phyloP scores from a whole-genome alignment of 2,113 vertebrate species.

The Pseudorasbora parva region DNA sequence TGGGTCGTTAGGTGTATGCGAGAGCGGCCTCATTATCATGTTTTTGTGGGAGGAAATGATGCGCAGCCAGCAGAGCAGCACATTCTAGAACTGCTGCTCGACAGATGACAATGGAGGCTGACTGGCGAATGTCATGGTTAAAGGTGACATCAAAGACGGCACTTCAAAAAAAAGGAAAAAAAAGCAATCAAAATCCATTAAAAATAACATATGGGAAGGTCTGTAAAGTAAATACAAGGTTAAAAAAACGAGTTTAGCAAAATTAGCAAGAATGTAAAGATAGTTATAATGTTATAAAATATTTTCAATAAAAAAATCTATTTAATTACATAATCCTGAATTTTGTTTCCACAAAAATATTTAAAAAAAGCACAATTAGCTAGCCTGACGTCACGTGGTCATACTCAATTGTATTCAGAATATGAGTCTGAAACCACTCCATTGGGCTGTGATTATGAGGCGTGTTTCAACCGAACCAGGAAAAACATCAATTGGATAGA shows the following conservation, averaged over 20 bases:
- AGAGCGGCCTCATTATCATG: slow-evolving; percentile 39
- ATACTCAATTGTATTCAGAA: no score
- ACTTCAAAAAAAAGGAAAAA: background rate
- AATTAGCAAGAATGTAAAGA: background rate
- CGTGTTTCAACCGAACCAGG: no score
- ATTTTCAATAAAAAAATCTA: background rate
- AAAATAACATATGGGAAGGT: background rate
- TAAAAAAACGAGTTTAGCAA: no score
- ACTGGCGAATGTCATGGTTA: slow-evolving; percentile 17
- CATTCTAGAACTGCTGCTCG: slow-evolving; percentile 9
- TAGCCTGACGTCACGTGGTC: no score
- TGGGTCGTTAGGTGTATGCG: slow-evolving; percentile 26
- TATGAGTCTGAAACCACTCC: no score
- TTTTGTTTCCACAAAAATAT: background rate
- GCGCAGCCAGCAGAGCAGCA: slow-evolving; percentile 4
- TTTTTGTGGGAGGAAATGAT: slow-evolving; percentile 48
- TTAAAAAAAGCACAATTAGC: background rate
- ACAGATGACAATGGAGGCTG: slow-evolving; percentile 40
- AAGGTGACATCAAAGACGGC: slow-evolving; percentile 11
- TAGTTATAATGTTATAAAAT: background rate
- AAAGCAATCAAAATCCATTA: background rate
- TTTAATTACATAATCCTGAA: background rate
- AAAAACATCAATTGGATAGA: no score
- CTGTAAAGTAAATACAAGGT: background rate
- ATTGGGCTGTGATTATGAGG: no score